Conservation (phyloP, 2,797 vertebrate genomes). For the Enteromius anoplus region DNA sequence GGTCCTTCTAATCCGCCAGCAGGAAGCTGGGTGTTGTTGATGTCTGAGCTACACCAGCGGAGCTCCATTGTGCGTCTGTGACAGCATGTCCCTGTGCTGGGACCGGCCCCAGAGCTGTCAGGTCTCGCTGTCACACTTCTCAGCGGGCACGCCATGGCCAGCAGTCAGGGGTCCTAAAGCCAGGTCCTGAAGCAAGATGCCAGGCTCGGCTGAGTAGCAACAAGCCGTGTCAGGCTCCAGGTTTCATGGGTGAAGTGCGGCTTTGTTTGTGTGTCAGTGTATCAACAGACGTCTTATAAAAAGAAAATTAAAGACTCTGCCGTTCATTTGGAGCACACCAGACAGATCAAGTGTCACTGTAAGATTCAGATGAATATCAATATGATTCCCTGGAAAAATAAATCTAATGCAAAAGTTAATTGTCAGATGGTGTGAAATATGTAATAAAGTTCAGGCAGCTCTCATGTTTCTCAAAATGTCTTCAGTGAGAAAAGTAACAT, state of each 20-base stretch:
- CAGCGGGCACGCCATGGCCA: constrained; percentile 73
- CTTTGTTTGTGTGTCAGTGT: constrained; percentile 64
- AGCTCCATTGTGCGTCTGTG: constrained; percentile 72
- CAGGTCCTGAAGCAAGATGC: constrained; percentile 70
- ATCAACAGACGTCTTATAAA: constrained; percentile 35
- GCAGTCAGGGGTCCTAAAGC: constrained; percentile 77
- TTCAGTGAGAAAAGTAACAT: background rate
- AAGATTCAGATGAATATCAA: background rate
- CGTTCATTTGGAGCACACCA: background rate
- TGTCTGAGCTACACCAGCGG: constrained; percentile 66
- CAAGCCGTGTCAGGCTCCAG: constrained; percentile 65
- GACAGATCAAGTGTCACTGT: constrained; percentile 10
- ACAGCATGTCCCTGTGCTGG: constrained; percentile 72
- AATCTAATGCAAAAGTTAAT: background rate
- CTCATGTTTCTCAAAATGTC: background rate
- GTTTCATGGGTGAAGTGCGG: constrained; percentile 68
- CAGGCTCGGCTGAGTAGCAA: constrained; percentile 79
- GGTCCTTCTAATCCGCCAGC: constrained; percentile 71
- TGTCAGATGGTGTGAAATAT: constrained; percentile 4
- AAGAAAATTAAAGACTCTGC: background rate
- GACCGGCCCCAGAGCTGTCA: constrained; percentile 80
- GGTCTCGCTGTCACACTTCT: constrained; percentile 79
- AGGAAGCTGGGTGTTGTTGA: constrained; percentile 67
- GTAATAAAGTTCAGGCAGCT: background rate
- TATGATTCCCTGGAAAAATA: constrained; percentile 8